phyloP scores from a whole-genome alignment of 2,113 vertebrate genomes.

The Platanista minor region DNA sequence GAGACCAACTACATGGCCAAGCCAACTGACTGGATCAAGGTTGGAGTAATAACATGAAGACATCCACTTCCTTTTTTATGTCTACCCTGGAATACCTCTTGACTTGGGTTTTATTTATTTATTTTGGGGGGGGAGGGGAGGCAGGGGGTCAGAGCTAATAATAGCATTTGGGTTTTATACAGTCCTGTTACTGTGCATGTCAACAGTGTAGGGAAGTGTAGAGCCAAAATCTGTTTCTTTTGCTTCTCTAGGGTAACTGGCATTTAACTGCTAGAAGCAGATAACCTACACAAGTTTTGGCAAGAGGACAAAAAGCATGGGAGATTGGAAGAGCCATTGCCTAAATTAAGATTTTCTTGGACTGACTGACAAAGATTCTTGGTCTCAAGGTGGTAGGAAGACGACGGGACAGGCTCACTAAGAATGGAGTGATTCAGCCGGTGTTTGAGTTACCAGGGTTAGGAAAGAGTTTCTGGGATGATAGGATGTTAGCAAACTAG shows the following conservation, averaged over 20 bases:
- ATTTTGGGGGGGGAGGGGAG: neutral
- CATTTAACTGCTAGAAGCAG: neutral
- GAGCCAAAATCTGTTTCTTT: neutral
- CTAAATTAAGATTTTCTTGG: neutral
- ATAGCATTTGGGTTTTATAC: constrained; percentile 13
- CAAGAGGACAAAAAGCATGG: neutral
- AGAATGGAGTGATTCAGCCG: neutral
- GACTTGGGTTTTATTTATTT: neutral
- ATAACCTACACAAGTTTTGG: neutral
- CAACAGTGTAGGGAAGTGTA: neutral
- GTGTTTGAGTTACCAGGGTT: neutral
- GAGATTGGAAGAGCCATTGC: neutral
- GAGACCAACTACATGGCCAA: neutral
- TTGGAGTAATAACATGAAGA: neutral
- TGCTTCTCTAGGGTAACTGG: neutral
- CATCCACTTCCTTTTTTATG: constrained; percentile 55
- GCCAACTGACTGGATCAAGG: neutral
- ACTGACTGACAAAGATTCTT: neutral
- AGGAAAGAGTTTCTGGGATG: neutral
- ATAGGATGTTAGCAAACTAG: neutral
- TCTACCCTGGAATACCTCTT: neutral
- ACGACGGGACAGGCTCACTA: neutral
- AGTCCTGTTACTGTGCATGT: neutral
- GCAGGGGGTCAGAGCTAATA: neutral
- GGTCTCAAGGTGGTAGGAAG: neutral